Base-by-base conservation (phyloP, 2,888 invertebrate species). In the Pristionchus entomophagus region DNA sequence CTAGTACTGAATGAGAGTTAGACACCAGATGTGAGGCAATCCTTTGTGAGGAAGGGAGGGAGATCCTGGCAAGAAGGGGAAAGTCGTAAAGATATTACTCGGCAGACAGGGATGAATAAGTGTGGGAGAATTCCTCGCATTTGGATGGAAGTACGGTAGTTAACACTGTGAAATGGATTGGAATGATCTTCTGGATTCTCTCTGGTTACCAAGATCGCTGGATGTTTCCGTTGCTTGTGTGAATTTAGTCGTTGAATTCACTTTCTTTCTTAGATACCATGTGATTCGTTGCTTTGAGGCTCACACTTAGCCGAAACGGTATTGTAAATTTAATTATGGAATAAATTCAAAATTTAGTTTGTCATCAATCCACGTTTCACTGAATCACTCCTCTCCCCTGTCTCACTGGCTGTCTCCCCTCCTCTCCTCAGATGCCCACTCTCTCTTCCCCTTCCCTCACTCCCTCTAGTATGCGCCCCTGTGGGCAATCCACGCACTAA, bases 41-140 rank as follows among this genome's bases (percentile, higher is more conserved):
- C 35, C 73, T 73, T 73, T 73, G 73, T 73, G 73, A 73, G 73
- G 41, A 69, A 41, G 32, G 56, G 41, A 69, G 41, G 69, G 73
- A 45, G 73, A 73, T 45, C 73, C 38, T 73, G 73, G 41, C n/a
- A 73, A 73, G 73, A 45, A 73, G 29, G n/a, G n/a, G 38, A 22
- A 73, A 19, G 41, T 73, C 41, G 73, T 45, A 26, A 73, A 73
- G 45, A 32, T 73, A 45, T 73, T 73, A 45, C 73, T 26, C 17
- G n/a, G 2, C 45, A 73, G 38, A 17, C 14, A 1, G 45, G 35
- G 35, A 65, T 65, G 65, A 65, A 35, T 65, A 32, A 65, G 35
- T 19, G 35, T 65, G 65, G 62, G 62, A 65, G 56, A 26, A 59
- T 26, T n/a, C 6, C 56, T 22, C 56, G 17, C 3, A 26, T 53